phyloP scores from a whole-genome alignment of 2,888 invertebrate species.

The Amphimallon solstitiale region DNA sequence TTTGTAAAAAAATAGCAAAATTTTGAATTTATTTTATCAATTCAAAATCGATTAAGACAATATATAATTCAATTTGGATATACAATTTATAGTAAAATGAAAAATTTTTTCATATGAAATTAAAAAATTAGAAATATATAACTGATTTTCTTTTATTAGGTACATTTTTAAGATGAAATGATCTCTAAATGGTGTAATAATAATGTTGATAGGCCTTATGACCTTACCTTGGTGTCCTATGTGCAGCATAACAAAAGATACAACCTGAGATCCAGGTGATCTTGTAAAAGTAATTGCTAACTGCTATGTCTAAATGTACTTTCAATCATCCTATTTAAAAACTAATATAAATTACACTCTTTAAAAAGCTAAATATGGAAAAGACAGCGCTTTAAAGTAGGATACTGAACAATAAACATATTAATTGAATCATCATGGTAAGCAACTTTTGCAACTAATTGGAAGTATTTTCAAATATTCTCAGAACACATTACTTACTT shows the following conservation, averaged over 20 bases:
- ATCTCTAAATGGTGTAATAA: constrained; percentile 28
- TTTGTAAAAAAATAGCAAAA: not conserved
- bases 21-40: constrained; percentile 5
- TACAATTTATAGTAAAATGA: not conserved
- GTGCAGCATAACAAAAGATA: constrained; percentile 60
- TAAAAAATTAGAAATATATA: too few species aligned
- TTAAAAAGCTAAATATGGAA: too few species aligned
- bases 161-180: constrained; percentile 28
- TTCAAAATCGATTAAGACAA: constrained; percentile 10
- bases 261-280: constrained; percentile 54
- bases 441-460: too few species aligned
- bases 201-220: constrained; percentile 42
- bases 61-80: constrained; percentile 7
- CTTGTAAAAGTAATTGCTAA: constrained; percentile 33
- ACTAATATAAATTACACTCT: constrained; percentile 28
- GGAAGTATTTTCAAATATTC: too few species aligned
- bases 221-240: constrained; percentile 63
- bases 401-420: too few species aligned
- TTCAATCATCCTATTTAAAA: constrained; percentile 11
- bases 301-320: constrained; percentile 35
- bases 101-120: too few species aligned
- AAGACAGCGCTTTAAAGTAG: too few species aligned
- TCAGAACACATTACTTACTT: too few species aligned
- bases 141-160: not conserved
- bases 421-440: too few species aligned